These are phyloP conservation scores for Drosophila lini DNA, from an alignment of 1,140 invertebrate species.

Conservation along the genomic window DNA sequence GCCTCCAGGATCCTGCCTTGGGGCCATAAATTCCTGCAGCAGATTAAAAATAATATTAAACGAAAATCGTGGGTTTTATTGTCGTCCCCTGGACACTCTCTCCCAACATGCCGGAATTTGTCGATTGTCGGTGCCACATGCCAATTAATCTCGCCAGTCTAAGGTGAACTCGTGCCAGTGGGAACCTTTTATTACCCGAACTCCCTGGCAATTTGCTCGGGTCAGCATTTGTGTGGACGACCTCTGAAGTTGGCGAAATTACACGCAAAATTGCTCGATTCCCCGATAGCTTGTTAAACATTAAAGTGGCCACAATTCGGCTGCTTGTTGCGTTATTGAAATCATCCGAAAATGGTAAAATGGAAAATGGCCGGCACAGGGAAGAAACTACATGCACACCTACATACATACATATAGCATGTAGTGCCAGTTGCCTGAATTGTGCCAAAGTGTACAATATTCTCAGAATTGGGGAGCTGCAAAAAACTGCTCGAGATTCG, in stretches of 20 bases:
- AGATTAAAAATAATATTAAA: slow-evolving; percentile 83
- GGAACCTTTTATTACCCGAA: slow-evolving; percentile 20
- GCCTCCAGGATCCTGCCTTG: slow-evolving; percentile 13
- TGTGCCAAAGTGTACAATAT: slow-evolving; percentile 51
- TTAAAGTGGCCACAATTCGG: slow-evolving; percentile 71
- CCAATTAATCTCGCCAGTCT: slow-evolving; percentile 71
- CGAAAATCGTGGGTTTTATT: slow-evolving; percentile 78
- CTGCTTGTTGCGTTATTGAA: slow-evolving; percentile 49
- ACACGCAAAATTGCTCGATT: slow-evolving; percentile 71
- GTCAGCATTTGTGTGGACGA: slow-evolving; percentile 49
- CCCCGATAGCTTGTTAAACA: slow-evolving; percentile 65
- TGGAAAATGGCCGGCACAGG: slow-evolving; percentile 17
- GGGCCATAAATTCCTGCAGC: slow-evolving; percentile 63
- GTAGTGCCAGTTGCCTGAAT: slow-evolving; percentile 43
- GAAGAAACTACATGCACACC: slow-evolving; percentile 22
- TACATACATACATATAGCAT: neutral
- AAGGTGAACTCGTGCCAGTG: slow-evolving; percentile 32
- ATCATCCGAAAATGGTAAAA: slow-evolving; percentile 35
- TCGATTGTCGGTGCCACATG: slow-evolving; percentile 31
- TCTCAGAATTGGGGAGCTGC: slow-evolving; percentile 31
- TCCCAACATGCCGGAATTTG: neutral
- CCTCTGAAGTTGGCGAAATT: slow-evolving; percentile 51
- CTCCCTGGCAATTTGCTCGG: slow-evolving; percentile 52
- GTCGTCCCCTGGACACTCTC: slow-evolving; percentile 33
- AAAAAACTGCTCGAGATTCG: slow-evolving; percentile 77